Evolutionary conservation across 2,888 invertebrate genomes (phyloP), one percentile per base, ranked within the genome.

Genomic region (Ditula angustiorana): DNA sequence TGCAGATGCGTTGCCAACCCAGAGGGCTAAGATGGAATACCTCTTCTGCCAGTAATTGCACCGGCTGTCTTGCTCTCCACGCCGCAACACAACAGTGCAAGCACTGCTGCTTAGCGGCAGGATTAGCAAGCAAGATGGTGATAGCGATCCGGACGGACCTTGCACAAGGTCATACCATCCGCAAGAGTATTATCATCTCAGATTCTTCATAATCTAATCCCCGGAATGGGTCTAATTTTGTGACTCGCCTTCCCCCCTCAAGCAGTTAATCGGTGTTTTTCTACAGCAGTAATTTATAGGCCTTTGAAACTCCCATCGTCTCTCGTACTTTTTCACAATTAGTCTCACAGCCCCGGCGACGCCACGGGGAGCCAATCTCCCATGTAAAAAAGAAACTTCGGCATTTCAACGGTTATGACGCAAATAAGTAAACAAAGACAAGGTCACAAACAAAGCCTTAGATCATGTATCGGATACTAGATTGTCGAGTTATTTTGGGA

Each of bases 401-500:
- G 52, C 30, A 8, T 52, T 52, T n/a, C 16, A 50, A 47, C 30
- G 11, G 19, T 26, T 21, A 5, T 23, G 16, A 23, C 26, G 35
- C 35, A 52, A 64, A 63, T 63, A 58, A 26, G 63, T 46, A 58
- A 64, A 53, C 58, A 53, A 58, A n/a, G n/a, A 8, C 58, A 46
- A 64, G 64, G 64, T 28, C 64, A 21, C 52, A 64, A 64, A 59
- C 64, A 64, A 64, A 2, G 26, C 52, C 46, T 16, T 59, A 44
- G 44, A 64, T 59, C 64, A 59, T 53, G 59, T 59, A 53, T 59
- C 58, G 49, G 23, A 13, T 53, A 26, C 46, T 64, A 35, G 52
- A 28, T 0, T 33, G 52, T 35, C 33, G 33, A 23, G 55, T 56
- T 56, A 46, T 55, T 46, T 55, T 61, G 16, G 1, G 23, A 1